A percentile compares a stretch with the other conserved stretches of the same genome.
Evolutionary conservation across 2,797 vertebrate species (phyloP).

Genomic region (Mycteria americana): DNA sequence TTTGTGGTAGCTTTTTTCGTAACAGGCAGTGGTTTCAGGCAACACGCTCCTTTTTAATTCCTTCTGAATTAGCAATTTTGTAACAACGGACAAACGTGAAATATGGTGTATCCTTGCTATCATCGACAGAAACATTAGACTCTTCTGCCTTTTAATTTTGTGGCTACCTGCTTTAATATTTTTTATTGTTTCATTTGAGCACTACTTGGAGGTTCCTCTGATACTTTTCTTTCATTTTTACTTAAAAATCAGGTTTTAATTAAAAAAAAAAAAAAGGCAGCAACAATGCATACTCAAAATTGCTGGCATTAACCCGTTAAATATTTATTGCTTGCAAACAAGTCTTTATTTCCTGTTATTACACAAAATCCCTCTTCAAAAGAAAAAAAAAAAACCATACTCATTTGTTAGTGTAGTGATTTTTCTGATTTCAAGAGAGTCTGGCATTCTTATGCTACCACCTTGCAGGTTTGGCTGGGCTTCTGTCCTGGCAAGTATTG

Average conservation of each 20-base stretch:
- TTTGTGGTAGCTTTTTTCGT: neutral
- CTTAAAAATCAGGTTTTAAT: neutral
- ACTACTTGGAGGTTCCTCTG: neutral
- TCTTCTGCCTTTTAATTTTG: neutral
- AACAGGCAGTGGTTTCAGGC: neutral
- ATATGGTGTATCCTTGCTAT: neutral
- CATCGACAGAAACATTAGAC: neutral
- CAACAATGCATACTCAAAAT: neutral
- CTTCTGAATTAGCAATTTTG: neutral
- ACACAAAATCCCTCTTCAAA: neutral
- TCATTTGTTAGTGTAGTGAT: neutral
- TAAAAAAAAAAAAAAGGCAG: neutral
- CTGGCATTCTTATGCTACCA: neutral
- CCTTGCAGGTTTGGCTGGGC: neutral
- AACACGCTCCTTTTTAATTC: neutral
- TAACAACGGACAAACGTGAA: neutral
- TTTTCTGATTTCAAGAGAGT: neutral
- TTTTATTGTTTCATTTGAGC: neutral
- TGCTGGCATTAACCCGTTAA: neutral
- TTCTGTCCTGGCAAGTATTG: neutral
- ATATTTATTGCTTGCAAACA: neutral
- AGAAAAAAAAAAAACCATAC: neutral
- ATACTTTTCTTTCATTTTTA: neutral
- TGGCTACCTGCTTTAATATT: neutral
- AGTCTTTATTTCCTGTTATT: neutral